Evolutionary conservation across 2,797 vertebrate species (phyloP).

Genomic region (Ptychobarbus kaznakovi): DNA sequence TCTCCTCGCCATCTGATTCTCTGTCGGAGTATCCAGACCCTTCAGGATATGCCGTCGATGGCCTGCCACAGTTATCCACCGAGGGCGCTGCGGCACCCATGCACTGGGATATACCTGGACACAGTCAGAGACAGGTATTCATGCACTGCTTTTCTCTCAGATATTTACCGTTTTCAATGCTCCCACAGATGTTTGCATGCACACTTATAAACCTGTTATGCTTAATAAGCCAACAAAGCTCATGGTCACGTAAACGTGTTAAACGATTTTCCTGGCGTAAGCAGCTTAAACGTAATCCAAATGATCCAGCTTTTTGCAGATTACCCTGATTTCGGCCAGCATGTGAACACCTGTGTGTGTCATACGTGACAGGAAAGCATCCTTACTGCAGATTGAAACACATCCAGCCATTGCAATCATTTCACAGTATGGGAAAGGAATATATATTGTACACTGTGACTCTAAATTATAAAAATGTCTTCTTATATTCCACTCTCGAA

Average conservation of each 20-base stretch:
- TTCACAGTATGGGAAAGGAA: not conserved
- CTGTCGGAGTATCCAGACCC: conserved; percentile 91
- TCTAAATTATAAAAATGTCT: not conserved
- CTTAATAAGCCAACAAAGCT: not conserved
- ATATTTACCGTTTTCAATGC: not conserved
- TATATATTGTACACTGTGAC: not conserved
- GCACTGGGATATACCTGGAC: conserved; percentile 71
- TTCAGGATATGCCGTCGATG: conserved; percentile 70
- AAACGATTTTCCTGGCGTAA: not conserved
- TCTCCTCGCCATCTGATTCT: conserved; percentile 93
- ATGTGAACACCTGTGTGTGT: not conserved
- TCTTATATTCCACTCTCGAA: not conserved
- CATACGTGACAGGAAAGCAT: not conserved
- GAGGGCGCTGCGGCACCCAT: conserved; percentile 83
- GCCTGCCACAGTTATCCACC: conserved; percentile 84
- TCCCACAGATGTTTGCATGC: not conserved
- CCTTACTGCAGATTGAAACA: no score
- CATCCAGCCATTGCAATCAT: no score
- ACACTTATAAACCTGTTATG: not conserved
- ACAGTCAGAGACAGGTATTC: conserved; percentile 72
- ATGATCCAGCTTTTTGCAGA: not conserved
- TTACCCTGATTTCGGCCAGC: not conserved
- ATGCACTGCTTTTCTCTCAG: conserved; percentile 9
- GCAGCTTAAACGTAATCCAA: not conserved
- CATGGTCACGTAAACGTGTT: not conserved